phyloP scores from a whole-genome alignment of 2,888 invertebrate genomes.

The Calliopum simillimum region DNA sequence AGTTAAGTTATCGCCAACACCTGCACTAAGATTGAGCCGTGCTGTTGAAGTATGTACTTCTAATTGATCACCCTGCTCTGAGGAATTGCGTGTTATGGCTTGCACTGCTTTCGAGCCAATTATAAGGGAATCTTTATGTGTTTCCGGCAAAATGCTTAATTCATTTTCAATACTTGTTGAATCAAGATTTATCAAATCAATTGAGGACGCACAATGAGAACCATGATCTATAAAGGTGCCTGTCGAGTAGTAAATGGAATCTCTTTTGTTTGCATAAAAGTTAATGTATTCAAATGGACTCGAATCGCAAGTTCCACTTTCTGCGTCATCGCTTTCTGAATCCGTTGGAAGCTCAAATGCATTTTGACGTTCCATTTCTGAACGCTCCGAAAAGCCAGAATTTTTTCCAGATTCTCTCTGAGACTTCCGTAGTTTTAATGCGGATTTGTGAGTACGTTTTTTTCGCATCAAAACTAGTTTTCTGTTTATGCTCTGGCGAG shows the following conservation, averaged over 20 bases:
- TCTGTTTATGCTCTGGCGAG: constrained; percentile 70
- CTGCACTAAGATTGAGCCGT: constrained; percentile 64
- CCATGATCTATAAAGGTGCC: constrained; percentile 71
- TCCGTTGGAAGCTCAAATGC: constrained; percentile 68
- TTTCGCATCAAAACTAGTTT: constrained; percentile 70
- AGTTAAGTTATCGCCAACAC: constrained; percentile 46
- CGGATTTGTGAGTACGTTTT: constrained; percentile 63
- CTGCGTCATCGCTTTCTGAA: constrained; percentile 67
- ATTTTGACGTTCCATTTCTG: constrained; percentile 71
- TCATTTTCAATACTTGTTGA: constrained; percentile 50
- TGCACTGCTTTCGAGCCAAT: constrained; percentile 64
- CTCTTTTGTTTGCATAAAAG: constrained; percentile 71
- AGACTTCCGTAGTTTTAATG: constrained; percentile 58
- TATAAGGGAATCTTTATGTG: constrained; percentile 62
- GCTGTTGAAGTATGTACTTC: constrained; percentile 69
- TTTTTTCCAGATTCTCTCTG: constrained; percentile 36
- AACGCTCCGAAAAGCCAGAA: constrained; percentile 48
- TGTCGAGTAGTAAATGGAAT: constrained; percentile 58
- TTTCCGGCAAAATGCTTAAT: constrained; percentile 37
- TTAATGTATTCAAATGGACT: constrained; percentile 77
- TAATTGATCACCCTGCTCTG: constrained; percentile 56
- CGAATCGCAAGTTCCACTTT: constrained; percentile 68
- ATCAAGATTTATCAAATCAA: constrained; percentile 61
- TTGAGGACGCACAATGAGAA: constrained; percentile 57
- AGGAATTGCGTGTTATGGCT: constrained; percentile 59